Conservation (phyloP, 2,888 invertebrate species). For the Volucella inanis region DNA sequence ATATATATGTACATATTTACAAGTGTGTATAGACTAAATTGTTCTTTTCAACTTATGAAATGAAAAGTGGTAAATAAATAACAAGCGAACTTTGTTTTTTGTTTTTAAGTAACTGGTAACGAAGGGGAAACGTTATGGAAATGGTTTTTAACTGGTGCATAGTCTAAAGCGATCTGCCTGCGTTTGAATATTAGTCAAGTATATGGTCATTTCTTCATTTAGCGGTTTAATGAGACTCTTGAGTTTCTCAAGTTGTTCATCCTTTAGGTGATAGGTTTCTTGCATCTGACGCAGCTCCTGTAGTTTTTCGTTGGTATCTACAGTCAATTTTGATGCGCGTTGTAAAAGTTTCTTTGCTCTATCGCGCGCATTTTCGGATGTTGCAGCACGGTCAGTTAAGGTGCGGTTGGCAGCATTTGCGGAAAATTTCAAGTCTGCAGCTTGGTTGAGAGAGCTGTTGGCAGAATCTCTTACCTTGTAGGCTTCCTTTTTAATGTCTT, state of each 20-base stretch:
- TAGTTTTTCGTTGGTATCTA: conserved; percentile 89
- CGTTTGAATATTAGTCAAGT: conserved; percentile 86
- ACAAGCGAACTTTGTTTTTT: conserved; percentile 14
- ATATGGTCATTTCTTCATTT: conserved; percentile 86
- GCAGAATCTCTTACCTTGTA: conserved; percentile 89
- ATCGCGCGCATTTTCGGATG: conserved; percentile 90
- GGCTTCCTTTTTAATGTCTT: conserved; percentile 91
- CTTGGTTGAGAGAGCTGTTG: conserved; percentile 87
- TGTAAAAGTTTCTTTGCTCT: conserved; percentile 90
- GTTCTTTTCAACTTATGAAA: conserved; percentile 48
- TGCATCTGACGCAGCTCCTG: conserved; percentile 87
- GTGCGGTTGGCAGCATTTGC: conserved; percentile 89
- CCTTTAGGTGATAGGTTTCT: conserved; percentile 85
- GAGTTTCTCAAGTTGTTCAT: conserved; percentile 85
- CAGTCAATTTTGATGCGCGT: conserved; percentile 92
- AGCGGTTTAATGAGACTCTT: conserved; percentile 86
- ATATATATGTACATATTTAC: conserved; percentile 64
- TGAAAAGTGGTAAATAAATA: conserved; percentile 57
- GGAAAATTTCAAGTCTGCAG: conserved; percentile 82
- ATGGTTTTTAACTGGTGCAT: conserved; percentile 81
- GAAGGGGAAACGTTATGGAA: conserved; percentile 23
- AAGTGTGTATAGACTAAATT: conserved; percentile 56
- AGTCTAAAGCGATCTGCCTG: conserved; percentile 86
- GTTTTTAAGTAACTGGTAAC: conserved; percentile 71
- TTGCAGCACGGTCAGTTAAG: conserved; percentile 88